Evolutionary conservation across 2,888 invertebrate species (phyloP).

Genomic region (Nephrocerus scutellatus): DNA sequence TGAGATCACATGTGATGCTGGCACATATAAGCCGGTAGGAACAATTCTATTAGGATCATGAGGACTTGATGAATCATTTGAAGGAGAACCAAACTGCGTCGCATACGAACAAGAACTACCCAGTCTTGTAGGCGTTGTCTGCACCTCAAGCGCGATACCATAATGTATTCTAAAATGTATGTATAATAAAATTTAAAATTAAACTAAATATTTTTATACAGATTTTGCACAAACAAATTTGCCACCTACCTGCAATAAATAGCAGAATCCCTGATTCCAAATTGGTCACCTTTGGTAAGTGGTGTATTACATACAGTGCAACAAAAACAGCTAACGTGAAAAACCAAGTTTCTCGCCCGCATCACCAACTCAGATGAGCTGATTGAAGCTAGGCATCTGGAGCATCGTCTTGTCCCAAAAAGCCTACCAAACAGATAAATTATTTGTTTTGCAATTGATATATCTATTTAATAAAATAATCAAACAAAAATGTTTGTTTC

Average conservation of each 20-base stretch:
- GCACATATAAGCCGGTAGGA: slow-evolving; percentile 51
- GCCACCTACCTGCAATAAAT: slow-evolving; percentile 70
- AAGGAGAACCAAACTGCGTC: slow-evolving; percentile 49
- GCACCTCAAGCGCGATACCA: slow-evolving; percentile 42
- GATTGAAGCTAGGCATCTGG: slow-evolving; percentile 82
- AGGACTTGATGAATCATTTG: slow-evolving; percentile 47
- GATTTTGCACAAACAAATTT: neutral
- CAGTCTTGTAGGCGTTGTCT: slow-evolving; percentile 41
- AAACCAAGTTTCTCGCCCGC: slow-evolving; percentile 86
- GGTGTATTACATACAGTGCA: slow-evolving; percentile 82
- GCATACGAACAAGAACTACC: slow-evolving; percentile 52
- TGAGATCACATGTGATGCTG: slow-evolving; percentile 52
- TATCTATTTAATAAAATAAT: no score
- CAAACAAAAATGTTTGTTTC: neutral
- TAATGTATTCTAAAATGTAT: slow-evolving; percentile 41
- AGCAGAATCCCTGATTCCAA: slow-evolving; percentile 82
- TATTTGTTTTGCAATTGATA: no score
- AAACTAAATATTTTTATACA: neutral
- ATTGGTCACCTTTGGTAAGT: slow-evolving; percentile 89
- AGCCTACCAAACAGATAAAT: slow-evolving; percentile 58
- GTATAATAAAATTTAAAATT: neutral
- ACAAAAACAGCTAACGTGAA: slow-evolving; percentile 91
- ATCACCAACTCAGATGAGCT: slow-evolving; percentile 89
- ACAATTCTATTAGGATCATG: slow-evolving; percentile 47
- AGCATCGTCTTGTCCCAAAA: slow-evolving; percentile 83